These are phyloP conservation scores for Moxostoma hubbsi DNA, from an alignment of 2,797 vertebrate species.

Conservation along the genomic window DNA sequence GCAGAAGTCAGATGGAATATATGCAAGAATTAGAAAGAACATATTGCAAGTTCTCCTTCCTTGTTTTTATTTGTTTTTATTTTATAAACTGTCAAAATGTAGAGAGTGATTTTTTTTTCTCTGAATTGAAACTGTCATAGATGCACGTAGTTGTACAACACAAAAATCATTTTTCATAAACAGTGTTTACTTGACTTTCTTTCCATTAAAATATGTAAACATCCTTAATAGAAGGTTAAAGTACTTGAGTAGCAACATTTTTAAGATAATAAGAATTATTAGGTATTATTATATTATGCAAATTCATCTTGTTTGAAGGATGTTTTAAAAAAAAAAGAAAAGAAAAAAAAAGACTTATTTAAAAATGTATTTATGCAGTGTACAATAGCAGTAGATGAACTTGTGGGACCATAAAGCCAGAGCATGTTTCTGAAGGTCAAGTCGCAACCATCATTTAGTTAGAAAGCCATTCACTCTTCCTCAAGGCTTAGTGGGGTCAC, in stretches of 20 bases:
- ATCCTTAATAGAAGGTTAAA: too few relatives aligned
- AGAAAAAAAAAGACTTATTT: too few relatives aligned
- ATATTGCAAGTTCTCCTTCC: background rate
- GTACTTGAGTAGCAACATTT: too few relatives aligned
- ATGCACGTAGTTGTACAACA: background rate
- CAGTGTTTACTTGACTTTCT: too few relatives aligned
- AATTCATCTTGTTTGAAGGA: too few relatives aligned
- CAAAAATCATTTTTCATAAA: background rate
- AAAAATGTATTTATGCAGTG: too few relatives aligned
- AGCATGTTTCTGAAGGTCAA: slow-evolving; percentile 37
- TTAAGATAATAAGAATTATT: too few relatives aligned
- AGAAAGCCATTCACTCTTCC: background rate
- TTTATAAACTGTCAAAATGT: background rate
- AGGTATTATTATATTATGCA: too few relatives aligned
- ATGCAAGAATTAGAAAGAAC: slow-evolving; percentile 8
- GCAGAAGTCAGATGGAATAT: slow-evolving; percentile 15
- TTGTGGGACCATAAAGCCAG: background rate
- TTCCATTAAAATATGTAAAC: too few relatives aligned
- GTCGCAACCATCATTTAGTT: slow-evolving; percentile 43
- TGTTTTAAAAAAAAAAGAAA: too few relatives aligned
- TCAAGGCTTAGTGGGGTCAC: slow-evolving; percentile 32
- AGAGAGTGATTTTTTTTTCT: background rate
- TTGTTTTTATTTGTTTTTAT: background rate
- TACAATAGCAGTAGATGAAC: background rate
- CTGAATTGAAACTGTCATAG: background rate